A percentile compares a stretch with the other conserved stretches of the same genome.
Evolutionary conservation across 2,797 vertebrate species (phyloP).

Genomic region (Tragopan temminckii): DNA sequence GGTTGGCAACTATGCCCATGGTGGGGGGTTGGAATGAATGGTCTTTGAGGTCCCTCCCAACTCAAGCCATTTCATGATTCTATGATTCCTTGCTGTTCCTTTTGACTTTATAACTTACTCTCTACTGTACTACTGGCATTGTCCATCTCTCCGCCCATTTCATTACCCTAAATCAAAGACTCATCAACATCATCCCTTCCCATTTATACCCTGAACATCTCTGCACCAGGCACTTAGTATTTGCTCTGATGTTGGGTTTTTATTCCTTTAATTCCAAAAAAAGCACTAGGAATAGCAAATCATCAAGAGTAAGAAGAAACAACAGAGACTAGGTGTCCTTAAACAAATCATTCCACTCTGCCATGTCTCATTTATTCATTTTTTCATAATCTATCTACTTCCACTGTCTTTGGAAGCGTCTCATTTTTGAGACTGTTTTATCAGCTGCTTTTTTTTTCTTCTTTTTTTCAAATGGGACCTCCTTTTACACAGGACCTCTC

Average conservation of each 20-base stretch:
- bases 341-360: background rate
- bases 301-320: background rate
- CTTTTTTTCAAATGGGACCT: background rate
- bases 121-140: background rate
- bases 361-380: background rate
- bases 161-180: background rate
- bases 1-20: too few relatives aligned
- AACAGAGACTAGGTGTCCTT: background rate
- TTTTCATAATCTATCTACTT: background rate
- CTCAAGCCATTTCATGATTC: too few relatives aligned
- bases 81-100: rapidly evolving
- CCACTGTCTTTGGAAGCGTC: background rate
- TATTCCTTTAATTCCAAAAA: background rate
- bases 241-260: background rate
- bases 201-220: background rate
- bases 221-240: background rate
- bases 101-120: background rate
- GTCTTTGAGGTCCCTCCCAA: too few relatives aligned
- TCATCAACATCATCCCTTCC: background rate
- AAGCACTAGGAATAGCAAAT: rapidly evolving
- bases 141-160: background rate
- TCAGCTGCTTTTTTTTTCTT: background rate
- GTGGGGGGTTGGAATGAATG: too few relatives aligned
- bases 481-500: background rate
- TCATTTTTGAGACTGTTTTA: background rate